Evolutionary conservation across 2,113 vertebrate genomes (phyloP).

Genomic region (Orientallactaga bullata): DNA sequence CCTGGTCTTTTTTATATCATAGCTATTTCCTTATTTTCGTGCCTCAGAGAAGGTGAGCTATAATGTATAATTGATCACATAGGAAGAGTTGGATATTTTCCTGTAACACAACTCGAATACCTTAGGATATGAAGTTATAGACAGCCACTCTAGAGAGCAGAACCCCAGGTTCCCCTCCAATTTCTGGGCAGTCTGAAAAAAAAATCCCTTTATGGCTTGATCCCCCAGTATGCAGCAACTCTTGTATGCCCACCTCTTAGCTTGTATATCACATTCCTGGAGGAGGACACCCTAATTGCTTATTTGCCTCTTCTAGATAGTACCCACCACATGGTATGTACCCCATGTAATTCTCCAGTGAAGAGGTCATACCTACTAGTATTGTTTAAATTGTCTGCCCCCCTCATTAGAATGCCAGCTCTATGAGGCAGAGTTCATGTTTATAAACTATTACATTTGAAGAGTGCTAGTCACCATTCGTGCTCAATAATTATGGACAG

Average conservation of each 20-base stretch:
- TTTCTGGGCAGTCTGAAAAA: background rate
- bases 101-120: background rate
- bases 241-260: background rate
- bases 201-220: background rate
- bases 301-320: background rate
- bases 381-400: background rate
- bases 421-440: background rate
- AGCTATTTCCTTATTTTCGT: background rate
- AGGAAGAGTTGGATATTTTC: background rate
- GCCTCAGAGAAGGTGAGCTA: background rate
- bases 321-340: background rate
- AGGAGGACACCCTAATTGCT: background rate
- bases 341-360: background rate
- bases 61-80: background rate
- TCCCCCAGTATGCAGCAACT: accelerated
- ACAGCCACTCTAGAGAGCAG: background rate
- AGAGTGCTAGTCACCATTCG: background rate
- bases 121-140: background rate
- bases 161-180: background rate
- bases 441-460: background rate
- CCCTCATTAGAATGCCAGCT: background rate
- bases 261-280: background rate
- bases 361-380: background rate
- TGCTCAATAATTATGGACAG: background rate
- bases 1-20: background rate